Base-by-base conservation (phyloP, 2,888 invertebrate species). In the Melinopterus prodromus region DNA sequence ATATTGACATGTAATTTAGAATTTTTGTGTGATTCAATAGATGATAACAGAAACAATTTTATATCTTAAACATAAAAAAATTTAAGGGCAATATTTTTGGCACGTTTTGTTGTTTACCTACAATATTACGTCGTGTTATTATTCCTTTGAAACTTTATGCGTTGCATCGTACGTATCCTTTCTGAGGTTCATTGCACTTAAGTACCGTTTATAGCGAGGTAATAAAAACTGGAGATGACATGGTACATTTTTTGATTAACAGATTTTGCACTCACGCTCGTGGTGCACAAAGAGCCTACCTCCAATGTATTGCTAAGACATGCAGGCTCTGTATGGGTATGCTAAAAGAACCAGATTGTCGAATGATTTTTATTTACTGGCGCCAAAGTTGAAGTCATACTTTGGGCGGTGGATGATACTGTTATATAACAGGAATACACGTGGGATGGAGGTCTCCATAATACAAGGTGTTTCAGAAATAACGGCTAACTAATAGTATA, bases 21-120 rank as follows among this genome's bases (percentile, higher is more conserved):
- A n/a, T n/a, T n/a, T n/a, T n/a, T 71, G 35, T 71, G 70, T 70
- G 70, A n/a, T n/a, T 16, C n/a, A 7, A 16, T 70, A 70, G 26
- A 3, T 26, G 26, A 26, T 26, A 26, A 26, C 2, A 26, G 26
- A 26, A 26, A 26, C 26, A 26, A 26, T 26, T 1, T 26, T 26
- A 26, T 26, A 26, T 26, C n/a, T 26, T 26, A 26, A 26, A 26
- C 26, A 26, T 26, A n/a, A n/a, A n/a, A n/a, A n/a, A n/a, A n/a
- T 26, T 1, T 1, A 26, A 26, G 26, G 3, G 3, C 26, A 2
- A 26, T 26, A 26, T 26, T 26, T 26, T 26, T 26, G 26, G 26
- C 26, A 26, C 26, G 26, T 3, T 26, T 26, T 26, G 26, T 2
- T 26, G 26, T 26, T 26, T 26, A 26, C 26, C 26, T 26, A 26